Base-by-base conservation (phyloP, 2,113 vertebrate species). In the Sinocyclocheilus anshuiensis region DNA sequence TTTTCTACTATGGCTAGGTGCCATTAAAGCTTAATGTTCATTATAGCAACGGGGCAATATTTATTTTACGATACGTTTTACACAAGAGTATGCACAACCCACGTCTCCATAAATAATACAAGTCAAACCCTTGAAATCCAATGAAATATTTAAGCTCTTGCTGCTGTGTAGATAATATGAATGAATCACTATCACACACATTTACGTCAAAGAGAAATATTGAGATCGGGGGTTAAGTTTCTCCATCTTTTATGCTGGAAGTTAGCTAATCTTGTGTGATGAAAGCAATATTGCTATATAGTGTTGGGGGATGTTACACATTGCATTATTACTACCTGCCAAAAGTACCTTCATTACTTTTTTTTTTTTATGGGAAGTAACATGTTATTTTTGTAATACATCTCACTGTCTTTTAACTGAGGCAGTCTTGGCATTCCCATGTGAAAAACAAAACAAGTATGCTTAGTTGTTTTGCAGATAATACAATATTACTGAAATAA, bases 61-160 rank as follows among this genome's bases (percentile, higher is more conserved):
- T 84, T 78, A 86, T 92, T 92, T 91, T 69, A 91, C 78, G 74
- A 86, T 89, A 84, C 85, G 89, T 82, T 87, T 85, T 80, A 77
- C 24, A 12, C 77, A 87, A 55, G 88, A 86, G 78, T 59, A 85
- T 36, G 18, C 74, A 76, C 36, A n/a, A 67, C 57, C 71, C 84
- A 61, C 69, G 90, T 88, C 84, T 88, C 91, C 88, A 92, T 92
- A 71, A 90, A 90, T 92, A 93, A 93, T 91, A 89, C 84, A 92
- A 77, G 82, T 82, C 84, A 87, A 81, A 88, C 84, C 86, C 65
- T 71, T 86, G 86, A 91, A 89, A 87, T 91, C 85, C 88, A 88
- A 90, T 93, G 75, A 90, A 91, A 92, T 92, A 92, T 92, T 91
- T 88, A 91, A 89, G 78, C 75, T 71, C 85, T 84, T 61, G 86